Base-by-base conservation (phyloP, 2,888 invertebrate genomes). In the Girardia tigrina region DNA sequence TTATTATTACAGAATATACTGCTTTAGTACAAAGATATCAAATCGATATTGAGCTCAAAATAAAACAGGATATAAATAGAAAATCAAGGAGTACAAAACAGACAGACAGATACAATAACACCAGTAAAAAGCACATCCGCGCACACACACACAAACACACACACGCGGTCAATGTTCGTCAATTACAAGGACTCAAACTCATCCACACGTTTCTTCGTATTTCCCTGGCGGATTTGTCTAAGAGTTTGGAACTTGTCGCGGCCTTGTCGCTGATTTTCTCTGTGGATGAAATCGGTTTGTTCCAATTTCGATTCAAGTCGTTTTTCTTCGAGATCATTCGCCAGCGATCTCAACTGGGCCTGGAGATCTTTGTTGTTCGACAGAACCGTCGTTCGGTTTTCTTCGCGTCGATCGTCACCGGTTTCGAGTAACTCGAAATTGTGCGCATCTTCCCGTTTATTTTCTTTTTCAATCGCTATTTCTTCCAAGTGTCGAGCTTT, bases 181-280 rank as follows among this genome's bases (percentile, higher is more conserved):
- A n/a, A n/a, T 74, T 56, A 94, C 94, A 95, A 92, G 86, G 94
- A 93, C 87, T 98, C 98, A 86, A 98, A 98, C 87, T 97, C 95
- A 87, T 99, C 98, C 81, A 99, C 97, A 84, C 98, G 90, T 84
- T 97, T 91, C 88, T 98, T 99, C 86, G 98, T 99, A 88, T 99
- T 99, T 82, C 98, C 98, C 86, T 94, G 93, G 85, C 98, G 92
- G 85, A 98, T 98, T 87, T 98, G 95, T 82, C 95, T 90, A 80
- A 99, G 88, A 36, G 98, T 98, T 89, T 99, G 98, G 89, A 99
- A 98, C 88, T 99, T 99, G 87, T 98, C 98, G 81, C 97, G 90
- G 69, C 98, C 94, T 85, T 94, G 93, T 84, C 92, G 74, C 27
- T 71, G 42, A 73, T 78, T 77, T 27, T 73, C 72, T 23, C 77